These are phyloP conservation scores for Polydesmus complanatus DNA, from an alignment of 2,888 invertebrate species.

Conservation along the genomic window DNA sequence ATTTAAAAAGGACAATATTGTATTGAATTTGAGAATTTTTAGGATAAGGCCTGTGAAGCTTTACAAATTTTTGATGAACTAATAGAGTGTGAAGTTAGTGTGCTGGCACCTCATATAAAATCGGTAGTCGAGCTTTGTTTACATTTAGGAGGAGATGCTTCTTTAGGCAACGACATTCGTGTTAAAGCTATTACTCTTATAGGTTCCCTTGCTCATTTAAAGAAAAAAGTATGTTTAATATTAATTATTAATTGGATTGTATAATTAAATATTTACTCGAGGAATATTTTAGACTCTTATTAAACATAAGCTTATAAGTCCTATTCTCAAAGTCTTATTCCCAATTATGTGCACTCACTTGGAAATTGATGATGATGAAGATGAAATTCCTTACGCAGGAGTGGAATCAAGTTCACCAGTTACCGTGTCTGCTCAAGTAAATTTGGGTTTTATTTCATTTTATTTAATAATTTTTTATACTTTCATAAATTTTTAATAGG, in stretches of 20 bases:
- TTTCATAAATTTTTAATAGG: conserved; percentile 27
- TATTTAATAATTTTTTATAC: background rate
- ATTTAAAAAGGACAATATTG: background rate
- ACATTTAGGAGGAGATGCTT: conserved; percentile 43
- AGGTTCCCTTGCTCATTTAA: conserved; percentile 49
- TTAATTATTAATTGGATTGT: too few relatives aligned
- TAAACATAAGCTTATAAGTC: conserved; percentile 54
- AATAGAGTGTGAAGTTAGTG: conserved; percentile 43
- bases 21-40: conserved; percentile 27
- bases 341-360: conserved; percentile 50
- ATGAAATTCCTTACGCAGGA: conserved; percentile 39
- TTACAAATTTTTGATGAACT: conserved; percentile 52
- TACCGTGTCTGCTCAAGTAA: conserved; percentile 50
- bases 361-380: conserved; percentile 45
- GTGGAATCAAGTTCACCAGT: conserved; percentile 46
- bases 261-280: too few relatives aligned
- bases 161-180: conserved; percentile 46
- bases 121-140: conserved; percentile 51
- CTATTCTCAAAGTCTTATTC: conserved; percentile 51
- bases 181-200: conserved; percentile 53
- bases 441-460: conserved; percentile 6
- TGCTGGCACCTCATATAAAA: conserved; percentile 49
- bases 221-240: conserved; percentile 47
- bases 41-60: conserved; percentile 46
- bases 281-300: conserved; percentile 39